Evolutionary conservation across 2,888 invertebrate genomes (phyloP), one percentile per base, ranked within the genome.

Genomic region (Cepaea hortensis): DNA sequence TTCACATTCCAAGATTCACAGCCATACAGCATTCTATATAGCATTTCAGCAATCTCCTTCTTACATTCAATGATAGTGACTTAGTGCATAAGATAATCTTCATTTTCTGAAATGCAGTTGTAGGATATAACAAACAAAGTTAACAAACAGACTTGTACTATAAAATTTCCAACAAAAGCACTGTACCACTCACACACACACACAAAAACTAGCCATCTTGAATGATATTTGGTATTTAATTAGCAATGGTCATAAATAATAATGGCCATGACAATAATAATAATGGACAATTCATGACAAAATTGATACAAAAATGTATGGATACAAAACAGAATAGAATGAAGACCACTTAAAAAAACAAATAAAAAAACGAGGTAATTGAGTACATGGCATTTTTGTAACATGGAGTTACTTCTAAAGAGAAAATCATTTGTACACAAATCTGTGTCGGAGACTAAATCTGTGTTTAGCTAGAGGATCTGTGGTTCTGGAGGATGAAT

Each of bases 161-260:
- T 35, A 35, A 35, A 0, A 35, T 35, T 35, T 35, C 35, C 35
- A 35, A 35, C 35, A 6, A 55, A 6, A 55, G 50, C 50, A 50
- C 18, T 50, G 50, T 48, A 1, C 20, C 48, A 50, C 50, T 76
- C 48, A 76, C 75, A 76, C 35, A 35, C 48, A 76, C 75, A 76
- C 35, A 35, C 0, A 50, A 13, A 77, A 77, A 18, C 5, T 18
- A 6, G 20, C 2, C 9, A 20, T 23, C 55, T 50, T 55, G 55
- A 77, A 77, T 77, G 55, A 50, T 77, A 77, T 77, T 77, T 77
- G 18, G 9, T 77, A 55, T 77, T 76, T 50, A 55, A 77, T 77
- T 77, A 55, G 77, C 77, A 77, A 77, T 77, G 55, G 77, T 77
- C 77, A 77, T 77, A 77, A n/a, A 77, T 77, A 76, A 76, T 20